Percentiles rank a stretch among this genome's conserved stretches.
These are phyloP conservation scores for Oligia strigilis DNA, from an alignment of 2,888 invertebrate genomes.

Conservation along the genomic window DNA sequence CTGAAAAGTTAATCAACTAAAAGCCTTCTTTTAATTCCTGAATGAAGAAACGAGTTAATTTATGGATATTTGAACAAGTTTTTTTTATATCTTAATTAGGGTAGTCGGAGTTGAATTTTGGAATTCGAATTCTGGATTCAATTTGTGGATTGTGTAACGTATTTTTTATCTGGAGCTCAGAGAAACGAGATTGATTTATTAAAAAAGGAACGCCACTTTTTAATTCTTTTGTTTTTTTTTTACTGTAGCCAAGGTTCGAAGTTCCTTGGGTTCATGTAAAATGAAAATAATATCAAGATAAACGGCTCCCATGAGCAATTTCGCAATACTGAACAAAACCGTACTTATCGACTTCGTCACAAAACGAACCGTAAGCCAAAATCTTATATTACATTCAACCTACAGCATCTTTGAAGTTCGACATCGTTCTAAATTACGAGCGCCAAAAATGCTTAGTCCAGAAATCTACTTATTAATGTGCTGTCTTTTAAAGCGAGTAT, in stretches of 20 bases:
- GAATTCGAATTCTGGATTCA: constrained; percentile 47
- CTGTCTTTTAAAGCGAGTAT: constrained; percentile 13
- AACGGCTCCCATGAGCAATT: background rate
- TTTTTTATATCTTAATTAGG: constrained; percentile 79
- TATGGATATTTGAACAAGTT: constrained; percentile 81
- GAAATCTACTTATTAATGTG: constrained; percentile 33
- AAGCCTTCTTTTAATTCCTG: constrained; percentile 83
- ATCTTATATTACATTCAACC: constrained; percentile 36
- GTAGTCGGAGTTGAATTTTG: constrained; percentile 61
- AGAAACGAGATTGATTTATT: constrained; percentile 42
- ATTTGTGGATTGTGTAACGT: constrained; percentile 49
- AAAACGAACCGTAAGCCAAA: constrained; percentile 33
- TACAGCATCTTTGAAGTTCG: constrained; percentile 40
- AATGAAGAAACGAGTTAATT: constrained; percentile 87
- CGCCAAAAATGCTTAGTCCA: constrained; percentile 37
- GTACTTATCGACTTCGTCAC: constrained; percentile 18
- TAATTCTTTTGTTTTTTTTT: constrained; percentile 8
- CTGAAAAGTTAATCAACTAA: constrained; percentile 89
- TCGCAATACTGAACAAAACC: constrained; percentile 17
- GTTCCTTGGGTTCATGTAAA: background rate
- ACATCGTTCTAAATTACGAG: constrained; percentile 41
- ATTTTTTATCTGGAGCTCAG: constrained; percentile 16
- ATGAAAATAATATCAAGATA: background rate
- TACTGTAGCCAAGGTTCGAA: background rate
- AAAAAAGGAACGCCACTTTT: constrained; percentile 14